A percentile compares a stretch with the other conserved stretches of the same genome.
Evolutionary conservation across 2,113 vertebrate genomes (phyloP).

Genomic region (Pagrus major): DNA sequence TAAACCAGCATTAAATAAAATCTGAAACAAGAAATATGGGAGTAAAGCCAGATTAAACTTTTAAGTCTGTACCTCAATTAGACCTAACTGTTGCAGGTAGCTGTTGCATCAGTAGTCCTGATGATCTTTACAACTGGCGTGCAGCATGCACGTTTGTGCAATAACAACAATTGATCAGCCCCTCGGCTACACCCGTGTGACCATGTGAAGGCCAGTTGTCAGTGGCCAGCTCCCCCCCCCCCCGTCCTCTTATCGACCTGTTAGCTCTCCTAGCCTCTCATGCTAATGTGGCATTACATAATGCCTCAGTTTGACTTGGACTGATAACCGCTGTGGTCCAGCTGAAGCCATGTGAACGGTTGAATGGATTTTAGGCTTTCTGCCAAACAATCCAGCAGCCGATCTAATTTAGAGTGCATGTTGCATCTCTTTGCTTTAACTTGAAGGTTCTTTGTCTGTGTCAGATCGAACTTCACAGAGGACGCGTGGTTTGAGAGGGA

Average conservation of each 20-base stretch:
- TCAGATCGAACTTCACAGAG: conserved; percentile 8
- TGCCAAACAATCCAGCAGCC: conserved; percentile 12
- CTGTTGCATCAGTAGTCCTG: neutral
- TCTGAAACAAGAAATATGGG: neutral
- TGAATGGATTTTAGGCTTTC: neutral
- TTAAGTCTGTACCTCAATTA: neutral
- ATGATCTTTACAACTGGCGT: neutral
- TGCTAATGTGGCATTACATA: conserved; percentile 65
- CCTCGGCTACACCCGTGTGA: conserved; percentile 24
- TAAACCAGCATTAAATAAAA: neutral
- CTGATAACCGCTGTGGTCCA: conserved; percentile 2
- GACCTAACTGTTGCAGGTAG: neutral
- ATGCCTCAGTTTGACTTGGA: conserved; percentile 39
- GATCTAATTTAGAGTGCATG: conserved; percentile 1
- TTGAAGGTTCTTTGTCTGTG: neutral
- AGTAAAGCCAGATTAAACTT: neutral
- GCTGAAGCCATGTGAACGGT: conserved; percentile 20
- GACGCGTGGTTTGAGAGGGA: conserved; percentile 8
- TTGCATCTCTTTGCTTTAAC: neutral
- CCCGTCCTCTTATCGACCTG: conserved; percentile 53
- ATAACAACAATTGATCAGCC: conserved; percentile 52
- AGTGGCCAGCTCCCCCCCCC: conserved; percentile 18
- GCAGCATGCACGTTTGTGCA: conserved; percentile 49
- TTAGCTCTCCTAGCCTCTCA: conserved; percentile 24
- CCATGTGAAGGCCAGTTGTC: conserved; percentile 53